A percentile compares a stretch with the other conserved stretches of the same genome.
Evolutionary conservation across 2,888 invertebrate species (phyloP).

Genomic region (Stenchaetothrips biformis): DNA sequence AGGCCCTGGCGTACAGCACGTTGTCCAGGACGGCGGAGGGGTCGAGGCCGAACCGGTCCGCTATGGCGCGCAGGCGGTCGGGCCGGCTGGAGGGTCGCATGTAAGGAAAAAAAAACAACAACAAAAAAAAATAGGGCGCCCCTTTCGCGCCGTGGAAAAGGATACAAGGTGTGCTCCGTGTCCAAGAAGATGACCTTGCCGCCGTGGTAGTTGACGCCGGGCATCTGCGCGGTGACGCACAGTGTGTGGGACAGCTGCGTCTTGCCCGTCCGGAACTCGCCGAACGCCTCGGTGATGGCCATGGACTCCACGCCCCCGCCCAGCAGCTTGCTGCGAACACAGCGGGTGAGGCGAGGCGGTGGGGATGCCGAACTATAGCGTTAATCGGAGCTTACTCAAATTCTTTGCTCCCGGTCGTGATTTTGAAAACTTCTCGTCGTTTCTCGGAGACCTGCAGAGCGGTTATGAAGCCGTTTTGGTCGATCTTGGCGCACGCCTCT

Average conservation of each 20-base stretch:
- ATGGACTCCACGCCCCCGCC: slow-evolving; percentile 79
- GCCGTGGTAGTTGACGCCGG: slow-evolving; percentile 62
- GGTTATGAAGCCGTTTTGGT: slow-evolving; percentile 62
- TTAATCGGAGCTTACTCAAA: slow-evolving; percentile 58
- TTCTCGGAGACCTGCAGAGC: slow-evolving; percentile 68
- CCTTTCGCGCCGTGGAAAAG: slow-evolving; percentile 44
- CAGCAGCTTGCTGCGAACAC: slow-evolving; percentile 58
- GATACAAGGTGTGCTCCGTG: slow-evolving; percentile 81
- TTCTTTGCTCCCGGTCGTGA: slow-evolving; percentile 61
- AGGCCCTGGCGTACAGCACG: slow-evolving; percentile 74
- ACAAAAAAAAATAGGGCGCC: background rate
- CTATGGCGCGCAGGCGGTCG: slow-evolving; percentile 65
- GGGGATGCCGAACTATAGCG: background rate
- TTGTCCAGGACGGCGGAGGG: slow-evolving; percentile 70
- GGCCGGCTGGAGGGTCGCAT: slow-evolving; percentile 55
- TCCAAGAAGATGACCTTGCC: slow-evolving; percentile 79
- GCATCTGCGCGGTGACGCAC: slow-evolving; percentile 73
- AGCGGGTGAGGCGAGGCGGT: background rate
- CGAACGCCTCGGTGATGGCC: slow-evolving; percentile 79
- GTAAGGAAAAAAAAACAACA: slow-evolving; percentile 34
- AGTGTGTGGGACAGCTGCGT: slow-evolving; percentile 76
- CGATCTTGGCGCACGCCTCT: slow-evolving; percentile 66
- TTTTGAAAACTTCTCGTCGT: slow-evolving; percentile 65
- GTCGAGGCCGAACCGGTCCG: slow-evolving; percentile 70
- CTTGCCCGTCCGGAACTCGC: slow-evolving; percentile 77